Base-by-base conservation (phyloP, 2,113 vertebrate genomes). In the Coracopsis vasa region DNA sequence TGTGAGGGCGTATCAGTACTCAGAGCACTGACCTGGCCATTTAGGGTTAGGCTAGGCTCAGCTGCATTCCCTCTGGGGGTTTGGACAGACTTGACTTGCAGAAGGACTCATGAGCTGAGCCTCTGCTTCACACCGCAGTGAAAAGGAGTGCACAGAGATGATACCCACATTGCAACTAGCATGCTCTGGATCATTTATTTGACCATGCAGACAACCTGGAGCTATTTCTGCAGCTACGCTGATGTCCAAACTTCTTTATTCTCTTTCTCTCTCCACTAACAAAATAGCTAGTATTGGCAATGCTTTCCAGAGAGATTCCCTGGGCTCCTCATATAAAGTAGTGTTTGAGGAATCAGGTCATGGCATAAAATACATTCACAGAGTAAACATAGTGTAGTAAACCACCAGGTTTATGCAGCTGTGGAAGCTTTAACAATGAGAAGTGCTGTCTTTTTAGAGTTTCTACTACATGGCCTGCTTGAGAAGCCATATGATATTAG, bases 391-490 rank as follows among this genome's bases (percentile, higher is more conserved):
- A 39, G 19, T 11, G n/a, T 50, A 95, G 37, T 10, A 48, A 84
- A 51, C 1, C 13, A 56, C 28, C 11, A 37, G 19, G 20, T 28
- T 60, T 66, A 45, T 33, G n/a, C 48, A 92, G 51, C 51, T 41
- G 21, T 35, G 47, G 37, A 27, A 90, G 50, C 4, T 62, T 73
- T 62, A 70, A 35, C 0, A 0, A 6, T 62, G n/a, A 50, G 20
- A 62, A 8, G 5, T 70, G 41, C 61, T 77, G 60, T 31, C 10
- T 78, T 85, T 90, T 28, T 84, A 71, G 42, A 20, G 42, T 66
- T 74, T 70, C 60, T n/a, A 54, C 29, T 65, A 3, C 5, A 44
- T n/a, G 17, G 11, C 28, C n/a, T 67, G 13, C 35, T 28, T n/a
- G 29, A 83, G 84, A 28, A 86, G 37, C 13, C 19, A 6, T 19